Base-by-base conservation (phyloP, 2,113 vertebrate genomes). In the Antechinus stuartii region DNA sequence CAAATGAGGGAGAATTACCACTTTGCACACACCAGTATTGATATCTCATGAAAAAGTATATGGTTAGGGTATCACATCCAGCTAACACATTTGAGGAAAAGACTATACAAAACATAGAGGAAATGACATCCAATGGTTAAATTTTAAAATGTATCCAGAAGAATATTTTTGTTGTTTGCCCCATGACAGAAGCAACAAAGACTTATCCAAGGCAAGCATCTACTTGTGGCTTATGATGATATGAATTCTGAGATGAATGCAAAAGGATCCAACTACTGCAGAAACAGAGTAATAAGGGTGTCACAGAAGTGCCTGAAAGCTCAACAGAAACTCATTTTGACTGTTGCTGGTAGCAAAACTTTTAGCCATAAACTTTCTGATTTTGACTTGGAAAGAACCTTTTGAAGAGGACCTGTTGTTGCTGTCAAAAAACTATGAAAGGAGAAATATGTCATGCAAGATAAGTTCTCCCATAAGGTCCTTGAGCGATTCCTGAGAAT, bases 191-290 rank as follows among this genome's bases (percentile, higher is more conserved):
- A 91, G 99, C 97, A 99, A 99, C 98, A 99, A 99, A 96, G 99
- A 99, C 95, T 98, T 99, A 98, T 99, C 95, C 99, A 98, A 95
- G 99, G 99, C n/a, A 99, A 99, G 97, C 99, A 99, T 96, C 97
- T 99, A 98, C 92, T 99, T 97, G 99, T 99, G 93, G 99, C 99
- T 0, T 99, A 99, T 97, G 99, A 99, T 1, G 99, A 99, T 22
- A 99, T 99, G 14, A 99, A 99, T 96, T 99, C 99, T 9, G 99
- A 99, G 91, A 99, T 99, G 98, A 99, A 99, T 27, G 99, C 99
- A 0, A 99, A 99, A 96, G 99, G 99, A n/a, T 99, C 99, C 54
- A 99, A 99, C 98, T 99, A 99, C 98, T 99, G 99, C 99, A 99
- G 99, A 96, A 99, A 99, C 98, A 99, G 99, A 97, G 99, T 99